phyloP scores from a whole-genome alignment of 2,797 vertebrate species.

The Lophotriccus pileatus region DNA sequence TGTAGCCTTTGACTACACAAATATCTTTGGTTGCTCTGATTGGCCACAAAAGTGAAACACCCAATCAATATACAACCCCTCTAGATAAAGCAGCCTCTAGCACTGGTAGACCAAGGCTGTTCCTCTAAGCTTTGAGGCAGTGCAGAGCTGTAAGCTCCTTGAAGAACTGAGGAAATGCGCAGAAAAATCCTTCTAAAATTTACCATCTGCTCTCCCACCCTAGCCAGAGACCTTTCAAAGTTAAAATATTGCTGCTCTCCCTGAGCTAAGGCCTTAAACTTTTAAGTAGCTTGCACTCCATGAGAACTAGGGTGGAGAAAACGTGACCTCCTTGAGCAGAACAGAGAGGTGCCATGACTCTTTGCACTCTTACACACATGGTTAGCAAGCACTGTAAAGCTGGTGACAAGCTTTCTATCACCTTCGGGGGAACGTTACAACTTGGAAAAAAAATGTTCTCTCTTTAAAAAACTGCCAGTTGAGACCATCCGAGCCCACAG shows the following conservation, averaged over 20 bases:
- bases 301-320: background rate
- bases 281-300: background rate
- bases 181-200: background rate
- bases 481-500: background rate
- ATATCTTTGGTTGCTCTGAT: background rate
- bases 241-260: background rate
- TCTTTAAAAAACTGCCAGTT: background rate
- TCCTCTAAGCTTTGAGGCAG: background rate
- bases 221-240: background rate
- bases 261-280: background rate
- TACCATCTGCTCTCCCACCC: background rate
- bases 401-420: fast-evolving
- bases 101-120: background rate
- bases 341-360: background rate
- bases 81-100: background rate
- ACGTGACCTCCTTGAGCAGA: background rate
- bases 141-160: background rate
- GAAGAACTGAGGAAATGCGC: background rate
- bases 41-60: background rate
- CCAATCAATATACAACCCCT: background rate
- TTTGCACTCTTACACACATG: fast-evolving
- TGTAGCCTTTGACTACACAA: background rate
- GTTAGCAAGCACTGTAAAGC: background rate
- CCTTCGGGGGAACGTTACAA: background rate
- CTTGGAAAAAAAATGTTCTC: background rate